A percentile compares a stretch with the other conserved stretches of the same genome.
phyloP scores from a whole-genome alignment of 1,140 invertebrate genomes.

The Streblospio benedicti region DNA sequence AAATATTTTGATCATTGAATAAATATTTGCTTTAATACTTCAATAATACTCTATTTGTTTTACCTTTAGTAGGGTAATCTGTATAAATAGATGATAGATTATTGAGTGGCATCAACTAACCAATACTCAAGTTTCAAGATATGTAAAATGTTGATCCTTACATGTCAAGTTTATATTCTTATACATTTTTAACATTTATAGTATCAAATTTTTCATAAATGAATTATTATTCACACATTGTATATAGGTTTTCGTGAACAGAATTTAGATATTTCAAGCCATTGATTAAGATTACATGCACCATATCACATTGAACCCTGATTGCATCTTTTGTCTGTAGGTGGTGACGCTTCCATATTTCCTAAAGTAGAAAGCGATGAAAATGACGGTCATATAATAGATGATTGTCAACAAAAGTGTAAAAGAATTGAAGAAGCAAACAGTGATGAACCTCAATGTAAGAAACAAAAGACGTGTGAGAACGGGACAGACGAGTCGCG shows the following conservation, averaged over 20 bases:
- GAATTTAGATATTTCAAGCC: too few relatives aligned
- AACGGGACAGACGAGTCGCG: neutral
- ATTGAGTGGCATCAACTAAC: too few relatives aligned
- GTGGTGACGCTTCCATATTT: constrained; percentile 87
- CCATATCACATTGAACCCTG: neutral
- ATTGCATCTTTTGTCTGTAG: constrained; percentile 20
- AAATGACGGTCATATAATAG: neutral
- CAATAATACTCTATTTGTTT: too few relatives aligned
- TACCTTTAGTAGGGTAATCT: too few relatives aligned
- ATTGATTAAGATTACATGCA: neutral
- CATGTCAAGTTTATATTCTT: too few relatives aligned
- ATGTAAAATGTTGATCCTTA: too few relatives aligned
- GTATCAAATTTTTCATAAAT: too few relatives aligned
- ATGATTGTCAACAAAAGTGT: neutral
- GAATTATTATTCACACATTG: neutral
- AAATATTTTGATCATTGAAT: too few relatives aligned
- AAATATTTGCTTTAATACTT: too few relatives aligned
- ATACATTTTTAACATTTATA: too few relatives aligned
- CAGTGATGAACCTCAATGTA: neutral
- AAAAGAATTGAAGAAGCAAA: neutral
- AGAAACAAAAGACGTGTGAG: neutral
- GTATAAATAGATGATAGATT: too few relatives aligned
- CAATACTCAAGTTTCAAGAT: too few relatives aligned
- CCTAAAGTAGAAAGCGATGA: constrained; percentile 44
- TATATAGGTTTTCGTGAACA: neutral